Base-by-base conservation (phyloP, 2,113 vertebrate species). In the Sclerurus mexicanus region DNA sequence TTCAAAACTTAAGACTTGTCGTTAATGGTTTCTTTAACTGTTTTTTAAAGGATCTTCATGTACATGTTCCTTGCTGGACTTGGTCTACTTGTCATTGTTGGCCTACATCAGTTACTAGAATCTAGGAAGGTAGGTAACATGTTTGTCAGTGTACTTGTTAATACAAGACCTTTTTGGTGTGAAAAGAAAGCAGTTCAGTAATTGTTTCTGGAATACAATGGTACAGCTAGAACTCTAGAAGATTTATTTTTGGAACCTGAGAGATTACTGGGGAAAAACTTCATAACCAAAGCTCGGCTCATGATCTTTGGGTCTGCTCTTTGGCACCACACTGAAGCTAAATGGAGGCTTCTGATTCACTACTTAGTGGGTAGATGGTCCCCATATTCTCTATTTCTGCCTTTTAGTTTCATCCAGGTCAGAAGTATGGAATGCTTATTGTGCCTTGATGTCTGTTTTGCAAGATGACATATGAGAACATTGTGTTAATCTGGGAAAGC, bases 1-100 rank as follows among this genome's bases (percentile, higher is more conserved):
- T 72, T 73, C 25, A 59, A 35, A 11, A 23, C 10, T 47, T 49
- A 8, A 30, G 7, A 10, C 40, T 77, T 93, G 56, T 40, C 53
- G 14, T 42, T 86, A 92, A 80, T 62, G 2, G 5, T 53, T 92
- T 92, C 56, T 71, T 84, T n/a, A 66, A 56, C 62, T 75, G 9
- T 60, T 86, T 92, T 90, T 90, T 55, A 28, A 97, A 99, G 99
- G 93, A 99, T 99, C 97, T 99, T 99, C 97, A 98, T 99, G 99
- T 99, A 99, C 60, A 98, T 99, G 97, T 99, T 99, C 97, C 99
- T 99, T 3, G 99, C 98, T 47, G 99, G 99, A 23, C 99, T 99
- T 71, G 98, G 99, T 31, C 98, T 99, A 21, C 98, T 99, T 35
- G 98, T 99, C 49, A 67, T 99, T 68, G 98, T 99, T 31, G 99